A percentile compares a stretch with the other conserved stretches of the same genome.
Evolutionary conservation across 2,888 invertebrate genomes (phyloP).

Genomic region (Phasia obesa): DNA sequence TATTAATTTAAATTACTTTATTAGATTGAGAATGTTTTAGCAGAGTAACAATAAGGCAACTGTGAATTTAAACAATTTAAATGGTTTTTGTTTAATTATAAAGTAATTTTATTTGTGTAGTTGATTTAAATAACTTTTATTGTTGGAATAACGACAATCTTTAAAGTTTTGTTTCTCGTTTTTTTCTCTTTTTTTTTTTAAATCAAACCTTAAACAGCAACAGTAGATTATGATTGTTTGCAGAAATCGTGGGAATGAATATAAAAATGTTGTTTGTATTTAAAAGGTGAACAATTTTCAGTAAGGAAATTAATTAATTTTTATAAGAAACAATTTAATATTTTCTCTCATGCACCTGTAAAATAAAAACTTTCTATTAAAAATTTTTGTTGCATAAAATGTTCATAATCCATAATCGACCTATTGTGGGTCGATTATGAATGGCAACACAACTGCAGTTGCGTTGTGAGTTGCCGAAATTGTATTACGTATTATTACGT

Average conservation of each 20-base stretch:
- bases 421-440: too few relatives aligned
- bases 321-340: neutral
- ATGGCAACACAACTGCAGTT: too few relatives aligned
- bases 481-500: too few relatives aligned
- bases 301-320: neutral
- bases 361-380: neutral
- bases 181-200: conserved; percentile 1
- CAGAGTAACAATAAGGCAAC: neutral
- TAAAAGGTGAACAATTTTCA: conserved; percentile 29
- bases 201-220: conserved; percentile 25
- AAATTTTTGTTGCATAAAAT: neutral
- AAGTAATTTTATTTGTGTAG: conserved; percentile 22
- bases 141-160: conserved; percentile 41
- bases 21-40: conserved; percentile 44
- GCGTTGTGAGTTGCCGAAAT: too few relatives aligned
- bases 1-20: conserved; percentile 55
- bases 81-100: conserved; percentile 13
- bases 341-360: conserved; percentile 10
- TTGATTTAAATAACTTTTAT: conserved; percentile 45
- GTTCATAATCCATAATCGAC: too few relatives aligned
- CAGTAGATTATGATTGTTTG: conserved; percentile 47
- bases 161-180: conserved; percentile 2
- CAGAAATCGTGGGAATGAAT: conserved; percentile 42
- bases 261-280: conserved; percentile 9
- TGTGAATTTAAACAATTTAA: conserved; percentile 24